Conservation (phyloP, 2,113 vertebrate genomes). For the Balaenoptera acutorostrata region DNA sequence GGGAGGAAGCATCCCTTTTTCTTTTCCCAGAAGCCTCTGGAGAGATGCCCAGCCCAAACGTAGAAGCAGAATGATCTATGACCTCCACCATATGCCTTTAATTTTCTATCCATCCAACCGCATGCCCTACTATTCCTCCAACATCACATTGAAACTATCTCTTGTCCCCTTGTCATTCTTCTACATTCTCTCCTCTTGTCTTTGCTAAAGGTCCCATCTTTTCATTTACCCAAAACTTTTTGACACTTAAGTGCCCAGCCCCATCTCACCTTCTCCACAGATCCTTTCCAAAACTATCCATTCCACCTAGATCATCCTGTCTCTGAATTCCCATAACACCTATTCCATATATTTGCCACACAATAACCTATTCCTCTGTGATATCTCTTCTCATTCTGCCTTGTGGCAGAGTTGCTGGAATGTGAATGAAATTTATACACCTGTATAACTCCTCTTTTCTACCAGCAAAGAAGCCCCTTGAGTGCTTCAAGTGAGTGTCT, state of each 20-base stretch:
- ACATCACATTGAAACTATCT: neutral
- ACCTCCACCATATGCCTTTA: neutral
- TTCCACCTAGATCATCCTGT: rapidly evolving
- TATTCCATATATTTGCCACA: neutral
- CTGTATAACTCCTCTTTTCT: neutral
- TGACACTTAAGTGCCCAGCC: neutral
- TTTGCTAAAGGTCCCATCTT: neutral
- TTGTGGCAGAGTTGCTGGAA: neutral
- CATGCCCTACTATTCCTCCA: rapidly evolving
- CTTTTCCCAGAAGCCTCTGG: neutral
- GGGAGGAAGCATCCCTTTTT: neutral
- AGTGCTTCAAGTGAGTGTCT: neutral
- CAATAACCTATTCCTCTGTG: neutral
- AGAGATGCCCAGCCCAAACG: neutral
- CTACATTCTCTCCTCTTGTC: neutral
- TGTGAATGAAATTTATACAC: neutral
- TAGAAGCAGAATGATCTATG: neutral
- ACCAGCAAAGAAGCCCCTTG: neutral
- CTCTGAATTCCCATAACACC: neutral
- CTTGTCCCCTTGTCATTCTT: too few relatives aligned
- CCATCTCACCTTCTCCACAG: neutral
- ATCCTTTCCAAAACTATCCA: neutral
- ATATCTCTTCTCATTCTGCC: neutral
- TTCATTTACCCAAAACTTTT: neutral
- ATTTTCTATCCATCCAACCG: neutral